Percentiles rank a stretch among this genome's conserved stretches.
phyloP scores from a whole-genome alignment of 2,888 invertebrate genomes.

The Andricus curvator region DNA sequence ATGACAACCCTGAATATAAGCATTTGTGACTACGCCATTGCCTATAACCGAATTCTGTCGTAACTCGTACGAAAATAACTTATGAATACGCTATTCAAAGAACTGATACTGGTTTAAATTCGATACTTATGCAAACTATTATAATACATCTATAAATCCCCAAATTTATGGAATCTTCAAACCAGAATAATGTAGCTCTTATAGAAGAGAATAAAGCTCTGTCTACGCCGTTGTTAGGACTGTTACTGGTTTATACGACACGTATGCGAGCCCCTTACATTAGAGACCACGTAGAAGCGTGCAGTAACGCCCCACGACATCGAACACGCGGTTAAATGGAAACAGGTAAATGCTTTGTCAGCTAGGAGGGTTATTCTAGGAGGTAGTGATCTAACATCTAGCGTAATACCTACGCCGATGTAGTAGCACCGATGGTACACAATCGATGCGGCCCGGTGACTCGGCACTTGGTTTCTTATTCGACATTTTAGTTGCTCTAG shows the following conservation, averaged over 20 bases:
- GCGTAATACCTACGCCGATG: slow-evolving; percentile 5
- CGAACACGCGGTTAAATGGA: slow-evolving; percentile 64
- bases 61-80: too few species aligned
- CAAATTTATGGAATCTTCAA: not conserved
- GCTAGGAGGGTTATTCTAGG: slow-evolving; percentile 41
- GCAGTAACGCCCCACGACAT: slow-evolving; percentile 56
- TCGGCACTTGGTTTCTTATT: slow-evolving; percentile 25
- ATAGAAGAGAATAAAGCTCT: not conserved
- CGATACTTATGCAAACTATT: not conserved
- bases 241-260: not conserved
- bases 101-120: too few species aligned
- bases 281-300: slow-evolving; percentile 47
- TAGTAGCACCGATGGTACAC: slow-evolving; percentile 18
- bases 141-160: not conserved
- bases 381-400: slow-evolving; percentile 5
- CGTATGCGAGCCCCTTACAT: not conserved
- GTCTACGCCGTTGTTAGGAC: not conserved
- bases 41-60: too few species aligned
- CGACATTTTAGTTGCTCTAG: not conserved
- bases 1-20: too few species aligned
- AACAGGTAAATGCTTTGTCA: slow-evolving; percentile 68
- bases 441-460: slow-evolving; percentile 21
- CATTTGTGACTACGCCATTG: too few species aligned
- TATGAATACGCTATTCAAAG: too few species aligned
- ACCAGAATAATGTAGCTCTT: not conserved